A percentile compares a stretch with the other conserved stretches of the same genome.
Evolutionary conservation across 2,888 invertebrate species (phyloP).

Genomic region (Orgyia antiqua): DNA sequence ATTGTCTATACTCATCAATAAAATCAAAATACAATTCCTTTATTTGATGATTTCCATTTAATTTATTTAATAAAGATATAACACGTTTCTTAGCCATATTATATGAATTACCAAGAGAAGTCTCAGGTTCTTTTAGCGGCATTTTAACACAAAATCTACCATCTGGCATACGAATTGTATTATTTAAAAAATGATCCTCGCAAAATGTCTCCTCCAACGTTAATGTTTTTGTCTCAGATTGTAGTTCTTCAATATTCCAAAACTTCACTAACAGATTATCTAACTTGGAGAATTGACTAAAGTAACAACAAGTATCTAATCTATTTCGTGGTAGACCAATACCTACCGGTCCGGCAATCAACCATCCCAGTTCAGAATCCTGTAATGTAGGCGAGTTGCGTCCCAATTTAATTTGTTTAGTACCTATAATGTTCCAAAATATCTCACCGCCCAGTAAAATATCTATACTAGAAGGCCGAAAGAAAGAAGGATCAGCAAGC

Average conservation of each 20-base stretch:
- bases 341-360: background rate
- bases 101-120: constrained; percentile 2
- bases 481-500: constrained; percentile 1
- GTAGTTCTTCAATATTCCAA: constrained; percentile 16
- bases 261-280: constrained; percentile 2
- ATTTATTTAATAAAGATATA: background rate
- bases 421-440: background rate
- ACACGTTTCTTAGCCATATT: constrained; percentile 3
- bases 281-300: background rate
- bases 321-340: background rate
- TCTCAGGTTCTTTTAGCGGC: constrained; percentile 13
- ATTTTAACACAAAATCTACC: constrained; percentile 16
- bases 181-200: constrained; percentile 12
- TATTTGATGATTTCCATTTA: background rate
- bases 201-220: constrained; percentile 15
- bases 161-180: constrained; percentile 7
- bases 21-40: constrained; percentile 1
- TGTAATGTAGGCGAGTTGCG: background rate
- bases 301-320: background rate
- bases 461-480: background rate
- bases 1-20: constrained; percentile 2
- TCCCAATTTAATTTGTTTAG: background rate
- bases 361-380: constrained; percentile 1
- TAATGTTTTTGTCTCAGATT: constrained; percentile 2
- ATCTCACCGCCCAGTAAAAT: constrained; percentile 1